Evolutionary conservation across 2,888 invertebrate genomes (phyloP), one percentile per base, ranked within the genome.

Genomic region (Aphodius granarius): DNA sequence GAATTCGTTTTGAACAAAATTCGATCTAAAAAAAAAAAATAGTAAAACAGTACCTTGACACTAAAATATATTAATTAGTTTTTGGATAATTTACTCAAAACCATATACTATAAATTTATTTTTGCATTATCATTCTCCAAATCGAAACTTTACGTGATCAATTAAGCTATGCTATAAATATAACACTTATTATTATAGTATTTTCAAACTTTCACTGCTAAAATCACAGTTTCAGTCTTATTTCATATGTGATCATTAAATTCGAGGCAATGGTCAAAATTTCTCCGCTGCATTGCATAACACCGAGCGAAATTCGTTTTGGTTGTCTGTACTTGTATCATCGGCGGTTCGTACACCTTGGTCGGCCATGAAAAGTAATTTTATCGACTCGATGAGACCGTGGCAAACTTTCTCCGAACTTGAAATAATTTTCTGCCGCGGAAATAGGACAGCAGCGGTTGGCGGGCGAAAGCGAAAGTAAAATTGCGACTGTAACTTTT

Each of bases 331-430:
- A 13, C 43, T 43, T 43, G 43, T 9, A 43, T 43, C 43, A 43
- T 43, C 43, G 6, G n/a, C n/a, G n/a, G n/a, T n/a, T n/a, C n/a
- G 43, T 43, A 13, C 43, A 43, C 43, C 43, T 43, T 3, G 43
- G 43, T 43, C 13, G 43, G 43, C 43, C 43, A 43, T 43, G 43
- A 43, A 43, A 43, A 43, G 43, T 43, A 43, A 43, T 43, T 43
- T 43, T 43, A 43, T 43, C 43, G 43, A 3, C 43, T 43, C 43
- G 43, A 43, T 9, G 43, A 43, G 43, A 9, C 13, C 43, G 43
- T 13, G 43, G 13, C 43, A 13, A 72, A 65, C 73, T 73, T 73
- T 73, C 73, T 73, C 73, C 66, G 73, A 73, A 73, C 73, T 73
- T 73, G 73, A 65, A 66, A 73, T 23, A 65, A 20, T 66, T 66